A percentile compares a stretch with the other conserved stretches of the same genome.
Evolutionary conservation across 2,888 invertebrate species (phyloP).

Genomic region (Chrysolina americana): DNA sequence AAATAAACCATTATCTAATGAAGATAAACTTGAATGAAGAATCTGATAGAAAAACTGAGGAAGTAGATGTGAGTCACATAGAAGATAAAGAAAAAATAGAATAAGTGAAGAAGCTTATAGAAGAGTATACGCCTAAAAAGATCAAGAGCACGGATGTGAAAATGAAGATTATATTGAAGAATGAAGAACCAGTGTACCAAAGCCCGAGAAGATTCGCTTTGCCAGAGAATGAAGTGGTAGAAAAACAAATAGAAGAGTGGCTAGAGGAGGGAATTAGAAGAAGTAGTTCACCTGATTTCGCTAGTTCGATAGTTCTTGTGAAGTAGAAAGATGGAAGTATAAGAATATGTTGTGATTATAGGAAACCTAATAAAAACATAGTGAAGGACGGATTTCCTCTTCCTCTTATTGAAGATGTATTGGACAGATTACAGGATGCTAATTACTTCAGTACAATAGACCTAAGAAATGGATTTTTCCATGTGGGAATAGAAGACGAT

Average conservation of each 20-base stretch:
- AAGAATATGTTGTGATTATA: constrained; percentile 51
- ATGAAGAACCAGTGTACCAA: constrained; percentile 39
- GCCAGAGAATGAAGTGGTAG: constrained; percentile 21
- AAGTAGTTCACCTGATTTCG: constrained; percentile 52
- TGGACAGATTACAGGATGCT: constrained; percentile 6
- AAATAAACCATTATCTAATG: constrained; percentile 39
- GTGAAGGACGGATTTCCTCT: constrained; percentile 52
- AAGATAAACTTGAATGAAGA: constrained; percentile 32
- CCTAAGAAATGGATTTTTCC: background rate
- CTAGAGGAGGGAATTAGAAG: constrained; percentile 45
- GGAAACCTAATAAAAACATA: constrained; percentile 48
- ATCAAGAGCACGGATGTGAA: constrained; percentile 19
- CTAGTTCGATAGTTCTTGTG: constrained; percentile 51
- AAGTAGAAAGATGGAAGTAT: constrained; percentile 51
- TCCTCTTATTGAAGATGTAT: constrained; percentile 41
- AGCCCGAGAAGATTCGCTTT: constrained; percentile 8
- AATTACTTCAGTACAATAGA: constrained; percentile 28
- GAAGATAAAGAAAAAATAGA: constrained; percentile 4
- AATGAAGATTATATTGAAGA: constrained; percentile 35
- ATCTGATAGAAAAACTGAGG: constrained; percentile 20
- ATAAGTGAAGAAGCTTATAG: constrained; percentile 11
- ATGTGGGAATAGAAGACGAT: background rate
- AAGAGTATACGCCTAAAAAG: constrained; percentile 28
- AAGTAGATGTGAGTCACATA: constrained; percentile 18
- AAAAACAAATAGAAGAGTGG: constrained; percentile 47